Evolutionary conservation across 2,797 vertebrate species (phyloP), one percentile per base, ranked within the genome.

Genomic region (Lerista edwardsae): DNA sequence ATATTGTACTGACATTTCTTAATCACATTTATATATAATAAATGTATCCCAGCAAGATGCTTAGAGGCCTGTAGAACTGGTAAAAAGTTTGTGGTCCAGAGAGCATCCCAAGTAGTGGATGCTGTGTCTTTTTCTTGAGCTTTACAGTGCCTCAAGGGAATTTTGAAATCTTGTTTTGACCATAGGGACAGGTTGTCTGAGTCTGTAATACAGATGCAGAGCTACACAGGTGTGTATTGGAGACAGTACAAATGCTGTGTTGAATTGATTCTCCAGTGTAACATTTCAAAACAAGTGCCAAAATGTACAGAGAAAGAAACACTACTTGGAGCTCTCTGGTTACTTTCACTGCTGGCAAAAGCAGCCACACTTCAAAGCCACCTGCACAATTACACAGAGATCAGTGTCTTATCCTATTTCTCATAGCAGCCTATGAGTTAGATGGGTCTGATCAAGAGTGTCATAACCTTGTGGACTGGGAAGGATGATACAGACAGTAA

Each of bases 371-470:
- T 67, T 68, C n/a, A 75, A 41, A 74, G 55, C 34, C 59, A 64
- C 51, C n/a, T 17, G 36, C 23, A 2, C 8, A 64, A 79, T 72
- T 64, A 47, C 41, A 11, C 34, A 64, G 27, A 59, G 15, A 19
- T 12, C 6, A 59, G 47, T n/a, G 61, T 0, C 41, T 6, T 57
- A 59, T 29, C 41, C 9, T 57, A 59, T 29, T 36, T 77, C 0
- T 0, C 15, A 17, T 47, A 47, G 69, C 10, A 0, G 31, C 11
- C 74, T 73, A 41, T 2, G 21, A 57, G 41, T 55, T 0, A 31
- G 23, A 36, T 74, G 36, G 4, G 6, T 44, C 65, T 25, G 1
- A 0, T 0, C 36, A 0, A 17, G 10, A 39, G 74, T 17, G 21
- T 31, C 39, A 44, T 75, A 47, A 51, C 31, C 31, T 4, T 6